Evolutionary conservation across 2,888 invertebrate species (phyloP).

Genomic region (Andricus quercusramuli): DNA sequence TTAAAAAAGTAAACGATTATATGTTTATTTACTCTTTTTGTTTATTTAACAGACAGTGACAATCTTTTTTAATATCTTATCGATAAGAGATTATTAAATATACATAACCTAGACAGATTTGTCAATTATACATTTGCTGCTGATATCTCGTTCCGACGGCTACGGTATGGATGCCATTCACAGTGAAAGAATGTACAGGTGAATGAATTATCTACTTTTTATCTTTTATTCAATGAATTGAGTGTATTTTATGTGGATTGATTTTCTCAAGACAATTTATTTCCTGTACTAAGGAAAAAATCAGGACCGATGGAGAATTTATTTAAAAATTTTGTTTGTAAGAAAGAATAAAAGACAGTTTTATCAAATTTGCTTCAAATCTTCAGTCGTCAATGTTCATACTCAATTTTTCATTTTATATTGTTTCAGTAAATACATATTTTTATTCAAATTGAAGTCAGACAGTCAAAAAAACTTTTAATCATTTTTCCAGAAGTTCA

Average conservation of each 20-base stretch:
- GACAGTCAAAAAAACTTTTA: too few relatives aligned
- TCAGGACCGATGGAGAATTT: too few relatives aligned
- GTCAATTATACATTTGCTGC: constrained; percentile 49
- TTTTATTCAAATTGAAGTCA: too few relatives aligned
- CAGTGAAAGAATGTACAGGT: neutral
- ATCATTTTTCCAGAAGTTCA: too few relatives aligned
- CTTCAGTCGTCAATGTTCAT: too few relatives aligned
- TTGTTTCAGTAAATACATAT: too few relatives aligned
- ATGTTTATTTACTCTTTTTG: constrained; percentile 38
- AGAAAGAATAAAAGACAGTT: too few relatives aligned
- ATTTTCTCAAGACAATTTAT: neutral
- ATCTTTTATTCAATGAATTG: neutral
- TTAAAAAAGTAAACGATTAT: constrained; percentile 8
- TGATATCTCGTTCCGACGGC: constrained; percentile 45
- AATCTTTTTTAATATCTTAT: constrained; percentile 39
- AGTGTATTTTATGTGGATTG: neutral
- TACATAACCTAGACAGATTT: constrained; percentile 47
- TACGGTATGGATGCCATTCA: constrained; percentile 42
- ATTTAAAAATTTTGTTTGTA: too few relatives aligned
- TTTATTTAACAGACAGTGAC: constrained; percentile 31
- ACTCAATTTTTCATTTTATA: too few relatives aligned
- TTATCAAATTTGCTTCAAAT: too few relatives aligned
- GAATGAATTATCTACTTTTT: constrained; percentile 19
- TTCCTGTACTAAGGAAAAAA: too few relatives aligned
- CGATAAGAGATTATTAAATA: constrained; percentile 39